Base-by-base conservation (phyloP, 2,888 invertebrate species). In the Tryphoninae sp. region DNA sequence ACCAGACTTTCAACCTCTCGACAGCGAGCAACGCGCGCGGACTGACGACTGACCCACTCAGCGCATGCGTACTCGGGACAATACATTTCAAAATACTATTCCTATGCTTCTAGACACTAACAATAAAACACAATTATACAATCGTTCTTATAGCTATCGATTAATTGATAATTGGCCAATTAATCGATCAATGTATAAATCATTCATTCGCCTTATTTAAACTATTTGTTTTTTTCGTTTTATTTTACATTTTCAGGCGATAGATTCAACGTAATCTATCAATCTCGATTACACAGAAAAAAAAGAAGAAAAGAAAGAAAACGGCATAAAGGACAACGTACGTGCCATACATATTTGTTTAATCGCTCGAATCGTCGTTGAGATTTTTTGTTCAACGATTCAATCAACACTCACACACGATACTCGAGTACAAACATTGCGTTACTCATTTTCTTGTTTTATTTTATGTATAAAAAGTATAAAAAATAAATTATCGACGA, bases 381-480 rank as follows among this genome's bases (percentile, higher is more conserved):
- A 64, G 23, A 51, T 74, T 74, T 74, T 65, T 74, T 53, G n/a
- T n/a, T 53, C 45, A 9, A 49, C 13, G 11, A 42, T 64, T 74
- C 53, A 53, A 74, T 74, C n/a, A 55, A 23, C 42, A 74, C 62
- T 55, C 55, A 55, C 74, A 55, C 23, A 58, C 55, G 53, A 64
- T 68, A 55, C 42, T 74, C 42, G 42, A 58, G 23, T 74, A 64
- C 40, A 74, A 64, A 64, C 45, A 64, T 64, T 42, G 40, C 64
- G 45, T 26, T 65, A 19, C 23, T 11, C 40, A 40, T n/a, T 26
- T 67, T 53, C 59, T 19, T 55, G 23, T 53, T 51, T 42, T 64
- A 58, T 79, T 68, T 82, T 84, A 76, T 74, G 82, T 84, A 84
- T 82, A 84, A 84, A 84, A 84, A 80, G 84, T 84, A 84, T 84